These are phyloP conservation scores for Hiodon tergisus DNA, from an alignment of 2,113 vertebrate species.

Conservation along the genomic window DNA sequence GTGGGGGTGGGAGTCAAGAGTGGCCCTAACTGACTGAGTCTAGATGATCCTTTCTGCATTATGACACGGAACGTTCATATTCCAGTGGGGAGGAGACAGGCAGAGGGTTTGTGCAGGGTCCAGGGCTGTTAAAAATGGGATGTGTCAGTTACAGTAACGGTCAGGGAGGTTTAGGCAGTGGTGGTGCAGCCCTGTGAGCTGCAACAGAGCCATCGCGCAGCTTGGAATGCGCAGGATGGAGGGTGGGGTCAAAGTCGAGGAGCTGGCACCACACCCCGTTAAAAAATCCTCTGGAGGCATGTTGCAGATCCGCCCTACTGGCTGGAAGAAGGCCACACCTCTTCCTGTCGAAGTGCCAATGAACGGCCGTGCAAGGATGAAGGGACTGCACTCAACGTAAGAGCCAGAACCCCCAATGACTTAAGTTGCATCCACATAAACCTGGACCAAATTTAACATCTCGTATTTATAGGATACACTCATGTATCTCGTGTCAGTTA, in stretches of 20 bases:
- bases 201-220: slow-evolving; percentile 26
- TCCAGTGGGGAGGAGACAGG: background rate
- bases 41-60: background rate
- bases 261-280: background rate
- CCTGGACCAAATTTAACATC: slow-evolving; percentile 46
- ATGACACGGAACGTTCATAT: background rate
- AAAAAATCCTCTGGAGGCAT: too few relatives aligned
- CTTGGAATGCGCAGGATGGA: slow-evolving; percentile 18
- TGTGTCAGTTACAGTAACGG: slow-evolving; percentile 19
- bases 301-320: too few relatives aligned
- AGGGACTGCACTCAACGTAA: slow-evolving; percentile 39
- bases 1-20: background rate
- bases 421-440: slow-evolving; percentile 62
- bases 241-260: slow-evolving; percentile 14
- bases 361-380: background rate
- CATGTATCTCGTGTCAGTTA: slow-evolving; percentile 49
- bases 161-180: slow-evolving; percentile 12
- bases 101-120: background rate
- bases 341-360: background rate
- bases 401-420: slow-evolving; percentile 53
- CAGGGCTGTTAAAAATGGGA: slow-evolving; percentile 3
- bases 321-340: too few relatives aligned
- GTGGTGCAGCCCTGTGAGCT: slow-evolving; percentile 1
- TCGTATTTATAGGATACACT: slow-evolving; percentile 37
- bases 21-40: background rate